phyloP scores from a whole-genome alignment of 2,113 vertebrate genomes.

The Stomatorhinus ivindoensis region DNA sequence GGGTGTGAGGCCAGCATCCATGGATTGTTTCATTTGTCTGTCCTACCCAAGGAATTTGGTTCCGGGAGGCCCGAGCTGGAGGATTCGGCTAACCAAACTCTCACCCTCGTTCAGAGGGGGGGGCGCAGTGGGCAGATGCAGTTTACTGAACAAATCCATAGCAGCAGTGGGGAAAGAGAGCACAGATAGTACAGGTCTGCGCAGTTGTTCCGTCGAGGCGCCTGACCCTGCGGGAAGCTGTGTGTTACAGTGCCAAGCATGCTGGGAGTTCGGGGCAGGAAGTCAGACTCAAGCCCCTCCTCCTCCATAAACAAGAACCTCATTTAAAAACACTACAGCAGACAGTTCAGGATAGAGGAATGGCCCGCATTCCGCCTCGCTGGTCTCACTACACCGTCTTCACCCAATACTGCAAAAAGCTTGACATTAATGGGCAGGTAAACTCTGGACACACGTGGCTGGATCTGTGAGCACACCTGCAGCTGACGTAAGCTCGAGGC shows the following conservation, averaged over 20 bases:
- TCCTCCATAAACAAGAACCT: neutral
- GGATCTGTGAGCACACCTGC: neutral
- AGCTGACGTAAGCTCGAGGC: neutral
- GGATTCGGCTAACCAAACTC: slow-evolving; percentile 99
- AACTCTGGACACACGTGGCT: neutral
- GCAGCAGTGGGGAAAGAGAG: slow-evolving; percentile 90
- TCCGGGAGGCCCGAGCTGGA: slow-evolving; percentile 98
- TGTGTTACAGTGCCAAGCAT: neutral
- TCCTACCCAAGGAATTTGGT: slow-evolving; percentile 99
- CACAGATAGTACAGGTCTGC: slow-evolving; percentile 68
- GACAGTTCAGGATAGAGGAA: neutral
- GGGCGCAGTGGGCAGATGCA: slow-evolving; percentile 96
- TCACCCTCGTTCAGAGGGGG: slow-evolving; percentile 99
- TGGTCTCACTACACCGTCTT: neutral
- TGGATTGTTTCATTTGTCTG: slow-evolving; percentile 80
- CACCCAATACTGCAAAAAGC: neutral
- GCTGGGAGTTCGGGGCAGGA: neutral
- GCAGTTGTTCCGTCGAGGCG: neutral
- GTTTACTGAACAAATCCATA: slow-evolving; percentile 95
- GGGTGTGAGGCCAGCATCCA: slow-evolving; percentile 80
- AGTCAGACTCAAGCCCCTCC: neutral
- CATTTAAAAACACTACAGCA: neutral
- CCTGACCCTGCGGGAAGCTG: neutral
- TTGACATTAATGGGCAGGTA: neutral
- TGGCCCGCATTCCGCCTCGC: neutral